Evolutionary conservation across 2,888 invertebrate species (phyloP).

Genomic region (Macrophya annulata): DNA sequence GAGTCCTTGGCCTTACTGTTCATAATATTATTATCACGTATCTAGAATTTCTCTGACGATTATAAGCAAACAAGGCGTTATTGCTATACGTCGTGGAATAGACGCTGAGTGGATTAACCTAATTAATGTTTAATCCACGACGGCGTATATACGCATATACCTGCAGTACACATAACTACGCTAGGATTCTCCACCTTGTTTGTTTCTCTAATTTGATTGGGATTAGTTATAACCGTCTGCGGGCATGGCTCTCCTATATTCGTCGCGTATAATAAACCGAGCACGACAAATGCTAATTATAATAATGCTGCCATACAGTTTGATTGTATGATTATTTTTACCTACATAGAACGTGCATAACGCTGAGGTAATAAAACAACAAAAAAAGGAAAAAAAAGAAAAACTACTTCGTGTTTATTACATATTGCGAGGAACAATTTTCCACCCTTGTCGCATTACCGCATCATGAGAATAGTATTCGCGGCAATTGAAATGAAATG

Average conservation of each 20-base stretch:
- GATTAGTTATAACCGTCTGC: slow-evolving; percentile 26
- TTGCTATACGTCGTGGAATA: not conserved
- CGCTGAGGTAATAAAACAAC: not conserved
- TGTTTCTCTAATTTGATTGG: slow-evolving; percentile 45
- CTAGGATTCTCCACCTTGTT: slow-evolving; percentile 45
- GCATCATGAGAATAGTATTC: not conserved
- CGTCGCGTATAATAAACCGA: not conserved
- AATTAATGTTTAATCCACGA: slow-evolving; percentile 61
- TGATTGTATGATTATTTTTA: slow-evolving; percentile 2
- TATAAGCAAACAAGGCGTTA: not conserved
- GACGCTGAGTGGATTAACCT: slow-evolving; percentile 59
- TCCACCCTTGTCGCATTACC: not conserved
- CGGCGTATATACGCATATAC: slow-evolving; percentile 37
- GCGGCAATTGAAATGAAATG: not conserved
- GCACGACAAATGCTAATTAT: slow-evolving; percentile 5
- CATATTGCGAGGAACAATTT: not conserved
- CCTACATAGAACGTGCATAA: not conserved
- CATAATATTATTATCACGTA: not conserved
- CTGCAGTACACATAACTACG: not conserved
- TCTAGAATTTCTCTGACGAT: not conserved
- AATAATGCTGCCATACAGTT: not conserved
- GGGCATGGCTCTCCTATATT: not conserved
- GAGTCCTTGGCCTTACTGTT: not conserved
- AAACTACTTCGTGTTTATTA: not conserved
- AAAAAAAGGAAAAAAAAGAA: too few relatives aligned